Percentiles rank a stretch among this genome's conserved stretches.
phyloP scores from a whole-genome alignment of 2,888 invertebrate genomes.

The Byasa hedistus region DNA sequence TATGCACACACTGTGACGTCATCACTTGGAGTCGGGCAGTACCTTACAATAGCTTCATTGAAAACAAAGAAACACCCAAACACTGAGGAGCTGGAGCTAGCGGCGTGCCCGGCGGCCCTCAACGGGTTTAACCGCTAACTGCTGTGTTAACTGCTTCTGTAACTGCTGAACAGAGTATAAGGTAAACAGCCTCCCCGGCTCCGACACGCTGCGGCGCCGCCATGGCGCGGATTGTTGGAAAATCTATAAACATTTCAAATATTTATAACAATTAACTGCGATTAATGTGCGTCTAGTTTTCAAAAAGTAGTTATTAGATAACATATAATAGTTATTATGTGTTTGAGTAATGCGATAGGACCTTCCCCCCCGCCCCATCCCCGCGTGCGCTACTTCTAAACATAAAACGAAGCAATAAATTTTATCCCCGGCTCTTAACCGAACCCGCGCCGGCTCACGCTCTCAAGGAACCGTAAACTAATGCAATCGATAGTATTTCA shows the following conservation, averaged over 20 bases:
- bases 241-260: neutral
- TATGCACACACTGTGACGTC: too few species aligned
- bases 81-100: slow-evolving; percentile 31
- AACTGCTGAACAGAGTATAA: slow-evolving; percentile 21
- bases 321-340: too few species aligned
- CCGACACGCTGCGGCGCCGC: slow-evolving; percentile 29
- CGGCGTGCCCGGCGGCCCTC: too few species aligned
- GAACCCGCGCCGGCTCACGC: slow-evolving; percentile 11
- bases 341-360: too few species aligned
- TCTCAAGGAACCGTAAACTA: slow-evolving; percentile 18
- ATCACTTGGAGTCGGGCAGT: too few species aligned
- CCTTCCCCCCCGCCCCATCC: too few species aligned
- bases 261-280: too few species aligned
- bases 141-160: slow-evolving; percentile 33
- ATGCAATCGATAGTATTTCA: slow-evolving; percentile 8
- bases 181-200: slow-evolving; percentile 8
- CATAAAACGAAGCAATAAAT: slow-evolving; percentile 19
- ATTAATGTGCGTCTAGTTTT: too few species aligned
- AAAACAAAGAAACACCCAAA: slow-evolving; percentile 32
- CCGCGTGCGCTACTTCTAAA: too few species aligned
- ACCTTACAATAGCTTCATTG: too few species aligned
- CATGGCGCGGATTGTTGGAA: slow-evolving; percentile 5
- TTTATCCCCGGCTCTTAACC: slow-evolving; percentile 5
- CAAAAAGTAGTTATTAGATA: too few species aligned
- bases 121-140: slow-evolving; percentile 25